These are phyloP conservation scores for Formica selysi DNA, from an alignment of 1,140 invertebrate genomes.

Conservation along the genomic window DNA sequence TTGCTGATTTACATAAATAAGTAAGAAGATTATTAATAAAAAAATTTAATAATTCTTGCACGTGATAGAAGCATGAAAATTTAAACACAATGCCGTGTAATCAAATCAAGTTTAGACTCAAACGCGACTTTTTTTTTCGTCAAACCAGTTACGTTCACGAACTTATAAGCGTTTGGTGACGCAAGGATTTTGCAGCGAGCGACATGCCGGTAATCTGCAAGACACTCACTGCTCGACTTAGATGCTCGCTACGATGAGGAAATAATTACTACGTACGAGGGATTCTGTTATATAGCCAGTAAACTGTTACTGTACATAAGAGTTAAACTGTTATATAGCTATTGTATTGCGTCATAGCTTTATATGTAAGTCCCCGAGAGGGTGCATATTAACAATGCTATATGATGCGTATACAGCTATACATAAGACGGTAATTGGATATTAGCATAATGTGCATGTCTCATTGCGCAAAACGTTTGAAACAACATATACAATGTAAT, in stretches of 20 bases:
- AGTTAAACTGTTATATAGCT: slow-evolving; percentile 49
- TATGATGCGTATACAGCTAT: not conserved
- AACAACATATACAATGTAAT: not conserved
- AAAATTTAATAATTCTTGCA: not conserved
- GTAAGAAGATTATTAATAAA: not conserved
- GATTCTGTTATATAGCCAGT: slow-evolving; percentile 35
- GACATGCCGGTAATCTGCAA: slow-evolving; percentile 18
- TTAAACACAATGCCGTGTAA: not conserved
- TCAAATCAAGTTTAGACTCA: not conserved
- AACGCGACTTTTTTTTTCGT: not conserved
- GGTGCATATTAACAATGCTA: slow-evolving; percentile 47
- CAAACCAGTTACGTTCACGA: not conserved
- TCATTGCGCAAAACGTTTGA: not conserved
- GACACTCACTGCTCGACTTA: slow-evolving; percentile 19
- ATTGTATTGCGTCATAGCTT: slow-evolving; percentile 29
- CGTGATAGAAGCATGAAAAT: not conserved
- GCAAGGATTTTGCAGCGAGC: slow-evolving; percentile 17
- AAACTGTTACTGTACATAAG: slow-evolving; percentile 53
- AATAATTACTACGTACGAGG: slow-evolving; percentile 39
- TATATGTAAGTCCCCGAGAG: slow-evolving; percentile 19
- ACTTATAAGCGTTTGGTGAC: not conserved
- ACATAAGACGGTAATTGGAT: slow-evolving; percentile 10
- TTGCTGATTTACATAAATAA: not conserved
- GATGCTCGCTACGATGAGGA: slow-evolving; percentile 35
- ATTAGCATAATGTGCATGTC: not conserved